Base-by-base conservation (phyloP, 1,140 invertebrate genomes). In the Drosophila chauvacae region DNA sequence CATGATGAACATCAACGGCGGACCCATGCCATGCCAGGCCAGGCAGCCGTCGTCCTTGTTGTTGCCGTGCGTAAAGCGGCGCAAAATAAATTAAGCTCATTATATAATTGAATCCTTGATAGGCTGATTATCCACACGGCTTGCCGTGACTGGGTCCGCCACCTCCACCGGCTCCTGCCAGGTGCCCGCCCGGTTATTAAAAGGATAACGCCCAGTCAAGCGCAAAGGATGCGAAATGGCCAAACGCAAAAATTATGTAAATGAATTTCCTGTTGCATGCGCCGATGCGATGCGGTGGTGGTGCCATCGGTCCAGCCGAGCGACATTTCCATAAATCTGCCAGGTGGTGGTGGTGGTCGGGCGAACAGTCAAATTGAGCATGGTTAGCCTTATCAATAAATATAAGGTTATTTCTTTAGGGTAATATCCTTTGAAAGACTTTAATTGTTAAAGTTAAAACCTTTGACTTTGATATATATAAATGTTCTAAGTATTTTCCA, bases 101-200 rank as follows among this genome's bases (percentile, higher is more conserved):
- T 71, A 81, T 81, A 65, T 81, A 79, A 79, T 79, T 60, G 66
- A 71, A 70, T 78, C 73, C 66, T 77, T 72, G 42, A 69, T 66
- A 91, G 86, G 87, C 86, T 87, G 80, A 90, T 90, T 90, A 90
- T 91, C 86, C 82, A 82, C 87, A 83, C 87, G 87, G 82, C 76
- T 90, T 66, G 77, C 57, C 77, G 56, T 75, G 66, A 56, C 44
- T 47, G 45, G 45, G 45, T 26, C 33, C 33, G 11, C 47, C 14
- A 3, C 20, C 60, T 11, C 9, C 28, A 28, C 28, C 28, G 28
- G 28, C 56, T 58, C 35, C 37, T 44, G 23, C 57, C 58, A 42
- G 50, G 50, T 64, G 68, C 56, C 41, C 59, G 35, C 50, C 33
- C 69, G 85, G 68, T 88, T 76, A 79, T 88, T 88, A 90, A 85